These are phyloP conservation scores for Salarias fasciatus DNA, from an alignment of 2,797 vertebrate species.

Conservation along the genomic window DNA sequence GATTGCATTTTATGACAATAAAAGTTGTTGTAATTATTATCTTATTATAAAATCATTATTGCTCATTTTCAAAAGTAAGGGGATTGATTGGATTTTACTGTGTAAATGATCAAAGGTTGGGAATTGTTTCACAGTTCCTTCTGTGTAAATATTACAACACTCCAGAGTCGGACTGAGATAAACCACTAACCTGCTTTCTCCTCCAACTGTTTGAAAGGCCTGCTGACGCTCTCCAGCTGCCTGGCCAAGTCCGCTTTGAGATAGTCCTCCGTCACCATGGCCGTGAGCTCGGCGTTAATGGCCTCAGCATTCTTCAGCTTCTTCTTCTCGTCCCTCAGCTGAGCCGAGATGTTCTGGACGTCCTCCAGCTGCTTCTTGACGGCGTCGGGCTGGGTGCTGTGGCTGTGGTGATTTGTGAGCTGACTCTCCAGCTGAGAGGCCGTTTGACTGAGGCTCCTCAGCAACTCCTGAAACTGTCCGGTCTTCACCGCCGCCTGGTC, in stretches of 20 bases:
- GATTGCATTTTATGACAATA: too few species aligned
- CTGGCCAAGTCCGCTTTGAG: constrained; percentile 92
- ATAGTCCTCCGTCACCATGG: constrained; percentile 93
- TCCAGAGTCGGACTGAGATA: constrained; percentile 15
- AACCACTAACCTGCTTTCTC: constrained; percentile 92
- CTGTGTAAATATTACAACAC: constrained; percentile 40
- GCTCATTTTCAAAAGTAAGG: too few species aligned
- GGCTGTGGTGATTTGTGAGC: constrained; percentile 83
- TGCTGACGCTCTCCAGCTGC: constrained; percentile 91
- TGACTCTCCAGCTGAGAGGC: constrained; percentile 84
- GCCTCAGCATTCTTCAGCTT: constrained; percentile 86
- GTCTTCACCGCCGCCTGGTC: constrained; percentile 91
- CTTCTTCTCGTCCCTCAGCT: constrained; percentile 88
- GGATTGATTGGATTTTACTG: too few species aligned
- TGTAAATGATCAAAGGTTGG: too few species aligned
- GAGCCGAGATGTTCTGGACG: constrained; percentile 86
- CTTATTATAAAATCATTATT: too few species aligned
- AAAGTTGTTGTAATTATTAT: too few species aligned
- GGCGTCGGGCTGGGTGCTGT: constrained; percentile 88
- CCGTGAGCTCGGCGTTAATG: constrained; percentile 88
- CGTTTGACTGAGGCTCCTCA: constrained; percentile 85
- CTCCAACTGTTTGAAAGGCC: constrained; percentile 91
- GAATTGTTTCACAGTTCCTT: constrained; percentile 17
- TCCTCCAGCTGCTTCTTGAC: constrained; percentile 91
- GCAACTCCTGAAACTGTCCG: constrained; percentile 88